Evolutionary conservation across 2,888 invertebrate species (phyloP).

Genomic region (Chymomyza procnemis): DNA sequence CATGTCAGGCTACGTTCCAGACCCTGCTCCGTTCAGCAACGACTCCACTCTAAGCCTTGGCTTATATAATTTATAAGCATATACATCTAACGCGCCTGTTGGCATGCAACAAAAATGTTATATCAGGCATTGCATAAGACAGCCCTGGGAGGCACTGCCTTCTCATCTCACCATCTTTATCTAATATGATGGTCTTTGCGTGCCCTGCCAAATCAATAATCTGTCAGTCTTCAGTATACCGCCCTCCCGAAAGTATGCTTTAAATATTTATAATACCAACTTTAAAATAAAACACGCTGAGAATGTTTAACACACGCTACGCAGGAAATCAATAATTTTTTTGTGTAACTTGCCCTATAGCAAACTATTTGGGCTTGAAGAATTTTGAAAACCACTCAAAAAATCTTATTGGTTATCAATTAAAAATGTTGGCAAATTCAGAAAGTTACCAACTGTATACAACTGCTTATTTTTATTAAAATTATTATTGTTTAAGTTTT

Average conservation of each 20-base stretch:
- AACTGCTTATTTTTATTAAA: too few species aligned
- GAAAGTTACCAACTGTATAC: too few species aligned
- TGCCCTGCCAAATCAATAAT: slow-evolving; percentile 39
- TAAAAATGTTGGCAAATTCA: too few species aligned
- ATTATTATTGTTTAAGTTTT: background rate
- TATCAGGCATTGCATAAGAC: slow-evolving; percentile 50
- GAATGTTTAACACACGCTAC: background rate
- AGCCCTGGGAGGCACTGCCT: slow-evolving; percentile 25
- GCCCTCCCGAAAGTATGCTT: background rate
- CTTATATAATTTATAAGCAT: slow-evolving; percentile 68
- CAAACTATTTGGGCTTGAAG: too few species aligned
- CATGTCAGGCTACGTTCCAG: background rate
- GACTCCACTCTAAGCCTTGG: slow-evolving; percentile 17
- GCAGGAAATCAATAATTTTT: background rate
- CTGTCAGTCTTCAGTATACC: background rate
- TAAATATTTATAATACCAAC: background rate
- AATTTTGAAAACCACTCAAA: too few species aligned
- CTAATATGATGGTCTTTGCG: slow-evolving; percentile 20
- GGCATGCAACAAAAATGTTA: slow-evolving; percentile 65
- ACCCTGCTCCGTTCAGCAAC: background rate
- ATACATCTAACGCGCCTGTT: slow-evolving; percentile 44
- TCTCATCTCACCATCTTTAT: background rate
- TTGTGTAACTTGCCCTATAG: background rate
- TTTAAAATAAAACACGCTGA: background rate
- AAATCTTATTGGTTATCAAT: too few species aligned